These are phyloP conservation scores for Micronycteris hirsuta DNA, from an alignment of 2,113 vertebrate genomes.

Conservation along the genomic window DNA sequence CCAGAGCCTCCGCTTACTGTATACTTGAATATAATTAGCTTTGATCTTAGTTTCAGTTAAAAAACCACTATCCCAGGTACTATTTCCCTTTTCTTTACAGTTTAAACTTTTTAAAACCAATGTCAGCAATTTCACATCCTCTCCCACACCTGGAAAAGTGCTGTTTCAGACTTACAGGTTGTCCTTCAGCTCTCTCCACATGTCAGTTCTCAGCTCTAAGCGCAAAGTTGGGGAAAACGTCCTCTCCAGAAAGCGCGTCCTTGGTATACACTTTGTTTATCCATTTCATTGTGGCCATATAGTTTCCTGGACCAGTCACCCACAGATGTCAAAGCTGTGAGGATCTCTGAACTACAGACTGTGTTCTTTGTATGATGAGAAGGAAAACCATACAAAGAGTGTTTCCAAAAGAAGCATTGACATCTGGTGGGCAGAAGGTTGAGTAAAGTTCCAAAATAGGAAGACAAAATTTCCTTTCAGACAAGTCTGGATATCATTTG, in stretches of 20 bases:
- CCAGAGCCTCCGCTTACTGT: conserved; percentile 64
- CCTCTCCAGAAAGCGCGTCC: neutral
- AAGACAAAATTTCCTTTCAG: neutral
- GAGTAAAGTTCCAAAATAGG: neutral
- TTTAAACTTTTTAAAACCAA: conserved; percentile 68
- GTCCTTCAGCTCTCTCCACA: neutral
- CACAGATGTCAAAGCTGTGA: conserved; percentile 3
- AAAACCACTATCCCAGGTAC: conserved; percentile 70
- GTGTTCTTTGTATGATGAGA: neutral
- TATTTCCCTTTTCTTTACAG: conserved; percentile 78
- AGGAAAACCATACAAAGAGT: neutral
- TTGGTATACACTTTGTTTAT: neutral
- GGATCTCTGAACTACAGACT: neutral
- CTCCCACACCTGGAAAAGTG: conserved; percentile 67
- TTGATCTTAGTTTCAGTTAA: conserved; percentile 73
- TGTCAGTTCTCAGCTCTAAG: neutral
- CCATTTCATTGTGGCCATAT: neutral
- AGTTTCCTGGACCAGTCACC: conserved; percentile 5
- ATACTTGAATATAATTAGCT: conserved; percentile 53
- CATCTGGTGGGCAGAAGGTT: neutral
- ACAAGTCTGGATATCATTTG: neutral
- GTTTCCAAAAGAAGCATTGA: conserved; percentile 1
- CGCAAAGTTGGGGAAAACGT: conserved; percentile 9
- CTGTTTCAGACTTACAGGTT: conserved; percentile 47
- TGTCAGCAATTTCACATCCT: conserved; percentile 78